Percentiles rank a stretch among this genome's conserved stretches.
Conservation (phyloP, 1,140 invertebrate species). For the Bombus cullumanus region DNA sequence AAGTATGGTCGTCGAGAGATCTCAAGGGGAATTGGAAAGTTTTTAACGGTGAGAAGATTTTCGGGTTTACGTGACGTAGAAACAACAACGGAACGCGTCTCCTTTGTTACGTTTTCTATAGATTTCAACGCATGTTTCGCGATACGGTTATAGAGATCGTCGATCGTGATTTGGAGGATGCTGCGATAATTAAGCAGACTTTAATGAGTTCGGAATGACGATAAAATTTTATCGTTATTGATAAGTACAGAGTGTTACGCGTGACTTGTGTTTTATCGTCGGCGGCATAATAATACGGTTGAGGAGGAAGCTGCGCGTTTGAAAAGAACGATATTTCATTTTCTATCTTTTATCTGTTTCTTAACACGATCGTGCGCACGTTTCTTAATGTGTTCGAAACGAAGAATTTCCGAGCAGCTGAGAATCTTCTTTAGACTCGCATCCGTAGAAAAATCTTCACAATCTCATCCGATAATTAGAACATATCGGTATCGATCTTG, state of each 20-base stretch:
- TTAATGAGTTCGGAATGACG: not conserved
- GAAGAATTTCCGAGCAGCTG: not conserved
- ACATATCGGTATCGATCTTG: not conserved
- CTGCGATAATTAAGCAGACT: not conserved
- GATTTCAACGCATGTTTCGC: not conserved
- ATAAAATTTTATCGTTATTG: not conserved
- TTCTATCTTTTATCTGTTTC: not conserved
- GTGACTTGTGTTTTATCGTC: not conserved
- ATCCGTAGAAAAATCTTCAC: not conserved
- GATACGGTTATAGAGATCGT: too few species aligned
- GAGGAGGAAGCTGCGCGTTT: not conserved
- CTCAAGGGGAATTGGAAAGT: not conserved
- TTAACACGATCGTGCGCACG: not conserved
- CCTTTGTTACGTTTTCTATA: not conserved
- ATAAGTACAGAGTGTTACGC: not conserved
- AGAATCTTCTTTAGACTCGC: not conserved
- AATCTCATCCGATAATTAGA: not conserved
- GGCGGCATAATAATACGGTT: not conserved
- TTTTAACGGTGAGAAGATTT: not conserved
- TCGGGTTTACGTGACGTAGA: not conserved
- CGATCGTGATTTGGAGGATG: not conserved
- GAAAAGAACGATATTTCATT: not conserved
- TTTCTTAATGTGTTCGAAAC: not conserved
- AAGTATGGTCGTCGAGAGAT: not conserved
- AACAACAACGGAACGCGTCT: too few species aligned